These are phyloP conservation scores for Ceraclea dissimilis DNA, from an alignment of 2,888 invertebrate species.

Conservation along the genomic window DNA sequence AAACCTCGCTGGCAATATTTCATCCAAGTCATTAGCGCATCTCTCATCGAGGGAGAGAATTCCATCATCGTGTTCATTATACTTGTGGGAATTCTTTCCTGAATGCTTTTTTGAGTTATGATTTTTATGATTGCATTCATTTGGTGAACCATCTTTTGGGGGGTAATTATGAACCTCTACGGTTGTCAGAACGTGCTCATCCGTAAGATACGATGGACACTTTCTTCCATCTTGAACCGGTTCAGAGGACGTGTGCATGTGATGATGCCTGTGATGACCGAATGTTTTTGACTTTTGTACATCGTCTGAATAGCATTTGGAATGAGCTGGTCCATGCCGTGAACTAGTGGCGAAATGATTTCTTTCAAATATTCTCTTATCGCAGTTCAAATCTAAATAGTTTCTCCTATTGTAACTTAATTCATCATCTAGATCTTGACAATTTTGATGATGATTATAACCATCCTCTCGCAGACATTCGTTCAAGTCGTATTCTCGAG, in stretches of 20 bases:
- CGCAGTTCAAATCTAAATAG: conserved; percentile 22
- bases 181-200: conserved; percentile 42
- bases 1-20: conserved; percentile 46
- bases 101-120: conserved; percentile 31
- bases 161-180: conserved; percentile 48
- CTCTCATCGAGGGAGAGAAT: conserved; percentile 40
- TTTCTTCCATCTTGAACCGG: conserved; percentile 32
- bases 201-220: conserved; percentile 31
- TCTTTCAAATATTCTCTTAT: conserved; percentile 23
- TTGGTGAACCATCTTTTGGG: conserved; percentile 47
- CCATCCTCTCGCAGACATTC: conserved; percentile 25
- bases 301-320: conserved; percentile 25
- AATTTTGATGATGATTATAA: conserved; percentile 29
- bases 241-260: conserved; percentile 33
- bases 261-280: conserved; percentile 27
- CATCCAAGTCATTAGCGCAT: conserved; percentile 45
- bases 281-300: conserved; percentile 24
- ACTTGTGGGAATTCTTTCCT: conserved; percentile 40
- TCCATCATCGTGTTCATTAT: conserved; percentile 41
- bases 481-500: conserved; percentile 21
- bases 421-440: conserved; percentile 28
- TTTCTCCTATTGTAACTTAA: conserved; percentile 23
- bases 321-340: conserved; percentile 20
- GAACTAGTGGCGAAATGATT: conserved; percentile 25
- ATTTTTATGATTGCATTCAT: conserved; percentile 35